Percentiles rank a stretch among this genome's conserved stretches.
Evolutionary conservation across 2,888 invertebrate genomes (phyloP).

Genomic region (Gandaritis pyraliata): DNA sequence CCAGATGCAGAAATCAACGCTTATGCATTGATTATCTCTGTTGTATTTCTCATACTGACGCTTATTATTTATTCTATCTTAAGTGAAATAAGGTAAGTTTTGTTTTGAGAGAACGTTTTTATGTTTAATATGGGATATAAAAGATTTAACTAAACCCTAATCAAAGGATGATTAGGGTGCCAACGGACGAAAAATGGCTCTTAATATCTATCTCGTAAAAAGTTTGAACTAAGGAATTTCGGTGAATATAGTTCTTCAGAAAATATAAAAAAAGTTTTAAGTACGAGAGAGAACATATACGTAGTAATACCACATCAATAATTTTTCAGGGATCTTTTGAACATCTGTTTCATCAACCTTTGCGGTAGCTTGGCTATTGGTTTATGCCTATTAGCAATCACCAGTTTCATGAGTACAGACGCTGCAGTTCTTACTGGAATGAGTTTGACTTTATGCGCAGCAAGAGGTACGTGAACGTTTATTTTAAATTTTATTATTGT

Average conservation of each 20-base stretch:
- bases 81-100: constrained; percentile 61
- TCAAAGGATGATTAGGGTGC: too few relatives aligned
- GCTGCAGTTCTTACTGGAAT: constrained; percentile 45
- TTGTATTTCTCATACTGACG: constrained; percentile 60
- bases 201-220: too few relatives aligned
- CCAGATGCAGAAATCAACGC: constrained; percentile 31
- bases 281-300: too few relatives aligned
- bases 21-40: constrained; percentile 63
- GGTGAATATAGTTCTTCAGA: not conserved
- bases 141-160: too few relatives aligned
- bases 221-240: too few relatives aligned
- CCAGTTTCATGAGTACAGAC: constrained; percentile 49
- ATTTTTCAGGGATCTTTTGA: constrained; percentile 66
- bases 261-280: too few relatives aligned
- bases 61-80: constrained; percentile 58
- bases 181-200: too few relatives aligned
- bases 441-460: constrained; percentile 52
- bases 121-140: too few relatives aligned
- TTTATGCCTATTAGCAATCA: constrained; percentile 54
- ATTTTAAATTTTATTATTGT: too few relatives aligned
- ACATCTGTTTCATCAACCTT: constrained; percentile 70
- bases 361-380: constrained; percentile 63
- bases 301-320: too few relatives aligned
- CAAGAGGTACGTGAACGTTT: constrained; percentile 56
- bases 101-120: too few relatives aligned